Base-by-base conservation (phyloP, 2,113 vertebrate genomes). In the Ancistrus triradiatus region DNA sequence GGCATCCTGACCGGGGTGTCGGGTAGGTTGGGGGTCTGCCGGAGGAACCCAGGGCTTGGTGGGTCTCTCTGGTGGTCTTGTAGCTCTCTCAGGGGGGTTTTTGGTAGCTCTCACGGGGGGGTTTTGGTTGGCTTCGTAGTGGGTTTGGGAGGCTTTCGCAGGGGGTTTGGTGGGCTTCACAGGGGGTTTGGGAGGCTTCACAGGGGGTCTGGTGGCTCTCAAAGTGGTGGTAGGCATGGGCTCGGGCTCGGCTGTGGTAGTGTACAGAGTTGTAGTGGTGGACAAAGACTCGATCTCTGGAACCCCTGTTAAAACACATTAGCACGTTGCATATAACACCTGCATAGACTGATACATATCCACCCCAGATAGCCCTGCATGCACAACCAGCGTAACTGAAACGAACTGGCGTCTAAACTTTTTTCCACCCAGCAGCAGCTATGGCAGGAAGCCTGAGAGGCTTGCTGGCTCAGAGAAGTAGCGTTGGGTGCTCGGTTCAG, bases 1-100 rank as follows among this genome's bases (percentile, higher is more conserved):
- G 7, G 75, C 18, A 3, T 70, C 63, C 61, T 90, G 87, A 69
- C 91, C 90, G 0, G 93, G 90, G 13, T 70, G 68, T 60, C 85
- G 85, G 1, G 90, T 89, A 37, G 87, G 82, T 18, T 58, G 70
- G 15, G 84, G 79, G 4, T 80, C 83, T 50, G 78, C 76, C 0
- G 83, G 82, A 14, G 64, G 14, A 40, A 70, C n/a, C 63, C 52
- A 60, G 42, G 48, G 37, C 61, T 24, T 37, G n/a, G 69, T 74
- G 33, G 72, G 42, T 43, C 58, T 65, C 17, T 51, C 22, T 1
- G 38, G 63, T 47, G 11, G 40, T 15, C 3, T 40, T 3, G 15
- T 73, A 62, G 21, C 71, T 19, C 0, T 74, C n/a, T 4, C 62
- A 58, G 19, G 17, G 14, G 7, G 19, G 3, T 2, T 60, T 25